Conservation (phyloP, 1,140 invertebrate species). For the Polypedilum pembai region DNA sequence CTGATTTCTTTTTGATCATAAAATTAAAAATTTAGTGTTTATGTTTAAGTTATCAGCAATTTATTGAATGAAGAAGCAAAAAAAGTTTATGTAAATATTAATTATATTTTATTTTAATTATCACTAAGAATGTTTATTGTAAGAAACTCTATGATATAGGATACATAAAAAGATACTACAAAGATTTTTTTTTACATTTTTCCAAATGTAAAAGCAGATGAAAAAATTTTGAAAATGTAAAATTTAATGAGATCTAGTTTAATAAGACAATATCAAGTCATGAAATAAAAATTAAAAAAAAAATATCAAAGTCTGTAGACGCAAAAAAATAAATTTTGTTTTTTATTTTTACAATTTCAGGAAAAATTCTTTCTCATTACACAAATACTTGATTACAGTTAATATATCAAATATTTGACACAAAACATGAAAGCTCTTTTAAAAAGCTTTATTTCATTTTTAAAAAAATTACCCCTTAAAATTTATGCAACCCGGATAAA, state of each 20-base stretch:
- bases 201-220: neutral
- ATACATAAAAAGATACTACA: neutral
- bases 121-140: too few species aligned
- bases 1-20: too few species aligned
- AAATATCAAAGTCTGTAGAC: neutral
- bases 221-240: neutral
- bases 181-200: conserved; percentile 14
- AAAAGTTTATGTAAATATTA: too few species aligned
- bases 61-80: too few species aligned
- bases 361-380: neutral
- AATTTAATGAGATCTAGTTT: neutral
- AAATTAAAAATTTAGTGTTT: too few species aligned
- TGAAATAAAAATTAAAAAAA: neutral
- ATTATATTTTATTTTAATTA: too few species aligned
- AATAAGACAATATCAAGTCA: neutral
- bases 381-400: too few species aligned
- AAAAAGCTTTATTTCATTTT: neutral
- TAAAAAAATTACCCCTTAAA: too few species aligned
- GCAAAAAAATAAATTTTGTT: neutral
- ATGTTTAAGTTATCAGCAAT: too few species aligned
- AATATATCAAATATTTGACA: too few species aligned
- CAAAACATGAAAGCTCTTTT: neutral
- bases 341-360: neutral
- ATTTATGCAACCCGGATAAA: too few species aligned
- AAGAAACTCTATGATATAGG: neutral